Percentiles rank a stretch among this genome's conserved stretches.
phyloP scores from a whole-genome alignment of 2,113 vertebrate species.

The Ginglymostoma cirratum region DNA sequence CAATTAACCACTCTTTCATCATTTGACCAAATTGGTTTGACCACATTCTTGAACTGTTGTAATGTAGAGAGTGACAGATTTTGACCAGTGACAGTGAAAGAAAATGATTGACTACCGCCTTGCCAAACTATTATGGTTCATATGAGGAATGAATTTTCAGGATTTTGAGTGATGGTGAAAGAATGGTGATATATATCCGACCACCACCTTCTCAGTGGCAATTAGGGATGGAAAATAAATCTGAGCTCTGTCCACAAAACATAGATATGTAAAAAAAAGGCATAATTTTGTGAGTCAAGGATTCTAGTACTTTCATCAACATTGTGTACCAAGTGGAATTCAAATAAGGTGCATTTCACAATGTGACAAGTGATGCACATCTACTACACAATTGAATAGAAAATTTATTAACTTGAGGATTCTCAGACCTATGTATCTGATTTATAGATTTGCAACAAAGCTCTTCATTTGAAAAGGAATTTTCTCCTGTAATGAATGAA shows the following conservation, averaged over 20 bases:
- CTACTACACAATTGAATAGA: neutral
- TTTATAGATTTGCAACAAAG: slow-evolving; percentile 13
- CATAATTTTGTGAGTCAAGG: neutral
- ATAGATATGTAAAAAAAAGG: neutral
- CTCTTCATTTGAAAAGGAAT: neutral
- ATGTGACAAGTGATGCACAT: neutral
- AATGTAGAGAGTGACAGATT: no score
- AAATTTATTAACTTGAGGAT: neutral
- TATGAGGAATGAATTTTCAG: no score
- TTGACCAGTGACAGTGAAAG: no score
- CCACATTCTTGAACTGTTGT: no score
- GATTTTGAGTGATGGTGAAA: no score
- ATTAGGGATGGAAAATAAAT: neutral
- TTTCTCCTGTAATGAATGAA: neutral
- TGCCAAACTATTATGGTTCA: no score
- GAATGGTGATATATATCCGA: neutral
- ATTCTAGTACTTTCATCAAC: neutral
- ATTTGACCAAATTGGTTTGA: no score
- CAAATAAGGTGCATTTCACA: neutral
- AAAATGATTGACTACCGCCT: no score
- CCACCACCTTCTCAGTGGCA: neutral
- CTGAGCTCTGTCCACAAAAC: neutral
- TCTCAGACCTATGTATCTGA: neutral
- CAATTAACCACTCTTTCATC: no score
- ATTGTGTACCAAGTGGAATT: neutral